phyloP scores from a whole-genome alignment of 2,888 invertebrate genomes.

The Cynaeus angustus region DNA sequence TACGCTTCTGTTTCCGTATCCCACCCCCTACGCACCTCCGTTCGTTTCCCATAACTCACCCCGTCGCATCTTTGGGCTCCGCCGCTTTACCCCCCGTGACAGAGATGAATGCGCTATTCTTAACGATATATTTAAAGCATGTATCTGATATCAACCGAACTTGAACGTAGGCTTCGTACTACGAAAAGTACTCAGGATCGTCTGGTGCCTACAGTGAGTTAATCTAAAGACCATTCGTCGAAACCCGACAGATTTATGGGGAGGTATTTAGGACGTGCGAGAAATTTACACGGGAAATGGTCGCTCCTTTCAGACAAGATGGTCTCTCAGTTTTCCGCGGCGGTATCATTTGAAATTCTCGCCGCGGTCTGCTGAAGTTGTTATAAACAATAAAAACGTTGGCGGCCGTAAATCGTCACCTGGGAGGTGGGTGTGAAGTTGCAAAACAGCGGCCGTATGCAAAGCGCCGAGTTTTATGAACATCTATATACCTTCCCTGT shows the following conservation, averaged over 20 bases:
- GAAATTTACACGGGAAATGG: too few species aligned
- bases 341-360: too few species aligned
- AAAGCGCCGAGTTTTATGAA: slow-evolving; percentile 64
- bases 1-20: slow-evolving; percentile 62
- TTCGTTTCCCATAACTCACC: slow-evolving; percentile 60
- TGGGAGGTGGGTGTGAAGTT: slow-evolving; percentile 65
- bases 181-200: slow-evolving; percentile 60
- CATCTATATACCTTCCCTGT: slow-evolving; percentile 59
- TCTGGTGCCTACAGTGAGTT: slow-evolving; percentile 33
- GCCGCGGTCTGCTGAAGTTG: slow-evolving; percentile 59
- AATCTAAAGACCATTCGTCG: slow-evolving; percentile 14
- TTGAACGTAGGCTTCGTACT: slow-evolving; percentile 55
- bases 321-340: too few species aligned
- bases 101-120: slow-evolving; percentile 61
- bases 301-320: too few species aligned
- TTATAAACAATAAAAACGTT: slow-evolving; percentile 66
- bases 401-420: slow-evolving; percentile 59
- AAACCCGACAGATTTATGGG: slow-evolving; percentile 14
- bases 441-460: slow-evolving; percentile 65
- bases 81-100: slow-evolving; percentile 56
- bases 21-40: slow-evolving; percentile 58
- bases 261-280: slow-evolving; percentile 3
- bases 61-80: slow-evolving; percentile 56
- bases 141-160: slow-evolving; percentile 59
- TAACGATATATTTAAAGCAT: slow-evolving; percentile 53